Conservation (phyloP, 2,113 vertebrate species). For the Prionailurus viverrinus region DNA sequence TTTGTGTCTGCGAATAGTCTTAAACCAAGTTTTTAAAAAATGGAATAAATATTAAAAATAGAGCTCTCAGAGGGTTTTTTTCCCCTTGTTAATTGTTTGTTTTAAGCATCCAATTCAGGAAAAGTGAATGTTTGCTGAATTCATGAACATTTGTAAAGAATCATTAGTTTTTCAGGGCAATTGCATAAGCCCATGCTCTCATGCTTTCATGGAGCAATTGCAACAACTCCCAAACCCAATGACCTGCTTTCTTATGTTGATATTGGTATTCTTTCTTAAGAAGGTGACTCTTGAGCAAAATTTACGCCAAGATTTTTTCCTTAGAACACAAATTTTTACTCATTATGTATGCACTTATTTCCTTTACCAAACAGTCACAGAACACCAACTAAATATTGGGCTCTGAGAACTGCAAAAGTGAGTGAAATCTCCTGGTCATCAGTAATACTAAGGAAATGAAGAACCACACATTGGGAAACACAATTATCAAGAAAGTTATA, state of each 20-base stretch:
- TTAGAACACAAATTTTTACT: background rate
- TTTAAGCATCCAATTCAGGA: background rate
- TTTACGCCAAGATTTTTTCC: background rate
- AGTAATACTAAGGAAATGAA: background rate
- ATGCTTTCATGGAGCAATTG: background rate
- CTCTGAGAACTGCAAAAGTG: background rate
- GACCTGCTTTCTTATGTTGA: background rate
- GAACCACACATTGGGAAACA: background rate
- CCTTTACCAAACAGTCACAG: background rate
- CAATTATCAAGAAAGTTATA: background rate
- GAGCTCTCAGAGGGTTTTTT: background rate
- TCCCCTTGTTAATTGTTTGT: conserved; percentile 29
- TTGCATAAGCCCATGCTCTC: background rate
- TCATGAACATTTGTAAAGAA: conserved; percentile 54
- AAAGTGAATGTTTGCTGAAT: conserved; percentile 14
- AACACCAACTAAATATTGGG: background rate
- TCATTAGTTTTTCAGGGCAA: conserved; percentile 64
- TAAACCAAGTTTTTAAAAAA: background rate
- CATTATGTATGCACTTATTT: background rate
- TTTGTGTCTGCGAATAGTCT: background rate
- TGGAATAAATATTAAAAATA: conserved; percentile 4
- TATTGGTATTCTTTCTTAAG: background rate
- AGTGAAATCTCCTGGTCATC: background rate
- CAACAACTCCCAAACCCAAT: background rate
- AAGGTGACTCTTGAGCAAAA: conserved; percentile 21